phyloP scores from a whole-genome alignment of 1,140 invertebrate species.

The Wiebesia pumilae region DNA sequence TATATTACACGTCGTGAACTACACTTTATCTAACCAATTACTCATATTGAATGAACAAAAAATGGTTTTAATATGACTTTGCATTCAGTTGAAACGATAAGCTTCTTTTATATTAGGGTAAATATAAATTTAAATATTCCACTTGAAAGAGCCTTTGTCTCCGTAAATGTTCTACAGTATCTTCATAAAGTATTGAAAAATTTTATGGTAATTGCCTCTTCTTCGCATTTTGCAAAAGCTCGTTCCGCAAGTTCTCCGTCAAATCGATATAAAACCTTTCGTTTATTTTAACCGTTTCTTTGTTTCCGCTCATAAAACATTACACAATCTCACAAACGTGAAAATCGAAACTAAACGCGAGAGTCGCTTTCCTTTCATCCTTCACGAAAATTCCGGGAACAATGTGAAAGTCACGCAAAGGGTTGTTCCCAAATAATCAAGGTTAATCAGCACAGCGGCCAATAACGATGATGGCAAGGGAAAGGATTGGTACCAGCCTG shows the following conservation, averaged over 20 bases:
- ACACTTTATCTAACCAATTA: neutral
- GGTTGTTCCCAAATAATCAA: neutral
- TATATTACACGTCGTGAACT: neutral
- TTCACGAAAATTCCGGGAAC: neutral
- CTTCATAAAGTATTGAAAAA: neutral
- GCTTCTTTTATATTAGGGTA: neutral
- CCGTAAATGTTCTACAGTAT: neutral
- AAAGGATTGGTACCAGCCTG: neutral
- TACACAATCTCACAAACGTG: neutral
- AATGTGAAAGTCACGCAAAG: slow-evolving; percentile 13
- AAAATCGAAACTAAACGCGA: neutral
- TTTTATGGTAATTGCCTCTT: neutral
- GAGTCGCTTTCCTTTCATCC: neutral
- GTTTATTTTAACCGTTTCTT: neutral
- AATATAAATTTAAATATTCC: slow-evolving; percentile 3
- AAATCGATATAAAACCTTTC: neutral
- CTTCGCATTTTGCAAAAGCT: neutral
- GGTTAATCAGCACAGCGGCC: neutral
- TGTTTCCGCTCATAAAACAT: neutral
- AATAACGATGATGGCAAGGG: neutral
- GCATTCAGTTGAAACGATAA: neutral
- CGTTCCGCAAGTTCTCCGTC: neutral
- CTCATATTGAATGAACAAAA: neutral
- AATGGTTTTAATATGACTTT: neutral
- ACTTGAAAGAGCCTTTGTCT: neutral